Base-by-base conservation (phyloP, 2,113 vertebrate genomes). In the Felis chaus region DNA sequence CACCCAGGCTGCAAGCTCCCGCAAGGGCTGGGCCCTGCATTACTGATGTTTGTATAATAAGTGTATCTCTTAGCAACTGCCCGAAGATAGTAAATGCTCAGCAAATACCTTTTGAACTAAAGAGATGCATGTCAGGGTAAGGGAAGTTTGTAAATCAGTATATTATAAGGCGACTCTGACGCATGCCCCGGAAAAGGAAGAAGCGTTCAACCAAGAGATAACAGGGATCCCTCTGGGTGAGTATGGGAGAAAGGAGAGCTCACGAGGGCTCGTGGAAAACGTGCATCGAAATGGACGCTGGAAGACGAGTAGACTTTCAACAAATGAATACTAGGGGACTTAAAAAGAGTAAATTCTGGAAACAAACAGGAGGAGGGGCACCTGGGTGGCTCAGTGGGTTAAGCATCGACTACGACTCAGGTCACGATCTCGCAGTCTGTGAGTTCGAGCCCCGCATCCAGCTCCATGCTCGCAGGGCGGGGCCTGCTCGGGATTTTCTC, bases 221-320 rank as follows among this genome's bases (percentile, higher is more conserved):
- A 61, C 19, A 11, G 3, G 19, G 18, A 39, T 15, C 53, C 11
- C 2, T 11, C 4, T 15, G 13, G 29, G 23, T 41, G 16, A 57
- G 23, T 25, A 9, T 1, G 8, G 3, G 18, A 81, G 15, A 33
- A 33, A 16, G 53, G n/a, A 65, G 68, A 66, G 36, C 33, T 6
- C 0, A 5, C 23, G 76, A 57, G 79, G n/a, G 16, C 16, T 41
- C 31, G 0, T 1, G 23, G 23, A 41, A 14, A 39, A 79, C 8
- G 53, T 13, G 25, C 66, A 19, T 5, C 48, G 16, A 95, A 13
- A 2, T 14, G 16, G 48, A 50, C 2, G 0, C 2, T n/a, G 55
- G 39, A 55, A 16, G 88, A 23, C 5, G 18, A 71, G 21, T 0
- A 16, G 21, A 74, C 55, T 57, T 68, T 55, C 23, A 7, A 53